Conservation (phyloP, 37 sponge, comb jelly and placozoan genomes). For the Cladorhizidae sp. region DNA sequence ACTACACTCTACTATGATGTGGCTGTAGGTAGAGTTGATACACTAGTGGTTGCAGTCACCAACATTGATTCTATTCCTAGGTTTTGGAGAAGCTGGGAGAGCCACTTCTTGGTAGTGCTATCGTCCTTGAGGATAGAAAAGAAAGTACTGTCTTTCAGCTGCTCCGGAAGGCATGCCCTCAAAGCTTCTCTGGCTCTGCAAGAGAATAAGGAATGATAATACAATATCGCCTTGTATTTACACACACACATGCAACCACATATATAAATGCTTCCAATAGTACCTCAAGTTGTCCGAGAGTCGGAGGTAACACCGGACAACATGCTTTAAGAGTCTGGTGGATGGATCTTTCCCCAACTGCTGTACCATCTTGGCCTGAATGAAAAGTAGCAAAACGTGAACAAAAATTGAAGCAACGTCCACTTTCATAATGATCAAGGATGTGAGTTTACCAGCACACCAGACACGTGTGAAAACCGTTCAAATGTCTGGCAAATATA, state of each 20-base stretch:
- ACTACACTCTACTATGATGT: no score
- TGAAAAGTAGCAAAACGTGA: neutral
- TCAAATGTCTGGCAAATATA: conserved; percentile 99
- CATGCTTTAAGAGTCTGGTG: conserved; percentile 91
- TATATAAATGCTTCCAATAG: no score
- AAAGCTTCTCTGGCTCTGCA: conserved; percentile 91
- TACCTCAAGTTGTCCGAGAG: conserved; percentile 93
- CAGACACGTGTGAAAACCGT: conserved; percentile 95
- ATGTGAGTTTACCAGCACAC: conserved; percentile 70
- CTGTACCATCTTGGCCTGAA: conserved; percentile 88
- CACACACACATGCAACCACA: no score
- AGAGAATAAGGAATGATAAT: neutral
- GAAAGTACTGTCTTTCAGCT: conserved; percentile 93
- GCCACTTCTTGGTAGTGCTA: conserved; percentile 92
- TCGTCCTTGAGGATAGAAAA: conserved; percentile 84
- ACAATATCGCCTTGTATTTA: neutral
- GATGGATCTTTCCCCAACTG: conserved; percentile 88
- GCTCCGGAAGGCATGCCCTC: conserved; percentile 85
- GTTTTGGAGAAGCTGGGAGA: conserved; percentile 82
- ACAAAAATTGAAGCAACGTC: neutral
- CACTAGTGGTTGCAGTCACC: neutral
- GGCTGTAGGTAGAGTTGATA: neutral
- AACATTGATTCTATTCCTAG: conserved; percentile 31
- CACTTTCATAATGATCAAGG: neutral
- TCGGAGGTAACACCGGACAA: conserved; percentile 93